Base-by-base conservation (phyloP, 2,113 vertebrate species). In the Ascaphus truei region DNA sequence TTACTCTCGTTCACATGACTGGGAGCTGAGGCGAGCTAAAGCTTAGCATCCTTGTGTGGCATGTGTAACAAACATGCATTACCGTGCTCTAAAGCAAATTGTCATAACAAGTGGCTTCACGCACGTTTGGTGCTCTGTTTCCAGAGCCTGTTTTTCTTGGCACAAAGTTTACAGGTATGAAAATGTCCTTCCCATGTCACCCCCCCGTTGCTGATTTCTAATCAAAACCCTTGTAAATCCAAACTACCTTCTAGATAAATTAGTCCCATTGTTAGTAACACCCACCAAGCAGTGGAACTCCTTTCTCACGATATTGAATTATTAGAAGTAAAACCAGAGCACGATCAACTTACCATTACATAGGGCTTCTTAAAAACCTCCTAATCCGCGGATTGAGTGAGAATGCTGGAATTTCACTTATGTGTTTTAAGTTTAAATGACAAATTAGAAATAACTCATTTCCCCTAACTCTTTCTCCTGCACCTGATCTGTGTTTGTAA, bases 281-380 rank as follows among this genome's bases (percentile, higher is more conserved):
- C 15, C 10, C 30, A 23, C 25, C 9, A 30, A 34, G 31, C 43
- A 8, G 31, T 15, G 18, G 53, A 1, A 37, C 29, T 39, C 41
- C 56, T 69, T 69, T 69, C 66, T 69, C 66, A 69, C 66, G 66
- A 69, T 69, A 69, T 69, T 69, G 51, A 69, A 69, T 69, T 60
- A 69, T 69, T 60, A 25, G 30, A 69, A 48, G 43, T 50, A 59
- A 60, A 69, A 68, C 66, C 66, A 37, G n/a, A 4, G 22, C 22
- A 29, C 48, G 56, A 51, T 69, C 66, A 60, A 27, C 51, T 69
- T 69, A 69, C 66, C 23, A 37, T 33, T 60, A 37, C 47, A 22
- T 11, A 37, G 56, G 58, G 51, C 18, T 50, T 39, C 51, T 34
- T 31, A 20, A 57, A 60, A 69, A 56, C 56, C 34, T 60, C 18